phyloP scores from a whole-genome alignment of 2,888 invertebrate genomes.

The Erpobdella octoculata region DNA sequence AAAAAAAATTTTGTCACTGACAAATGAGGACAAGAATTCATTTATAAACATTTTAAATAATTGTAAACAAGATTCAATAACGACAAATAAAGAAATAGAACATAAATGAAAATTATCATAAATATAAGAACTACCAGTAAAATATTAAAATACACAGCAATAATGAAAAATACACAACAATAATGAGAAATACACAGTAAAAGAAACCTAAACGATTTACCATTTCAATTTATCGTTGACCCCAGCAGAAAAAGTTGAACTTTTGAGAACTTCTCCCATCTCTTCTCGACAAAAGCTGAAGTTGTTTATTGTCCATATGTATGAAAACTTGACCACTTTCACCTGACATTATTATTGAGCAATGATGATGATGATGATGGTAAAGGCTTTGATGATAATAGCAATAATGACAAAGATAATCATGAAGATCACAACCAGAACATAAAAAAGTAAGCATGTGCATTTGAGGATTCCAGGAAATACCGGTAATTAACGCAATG shows the following conservation, averaged over 20 bases:
- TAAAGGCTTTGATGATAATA: constrained; percentile 6
- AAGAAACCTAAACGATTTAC: constrained; percentile 53
- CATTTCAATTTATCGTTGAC: constrained; percentile 99
- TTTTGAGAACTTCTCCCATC: constrained; percentile 99
- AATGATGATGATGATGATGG: not conserved
- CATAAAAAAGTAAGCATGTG: no score
- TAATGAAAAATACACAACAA: not conserved
- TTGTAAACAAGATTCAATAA: not conserved
- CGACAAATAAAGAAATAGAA: not conserved
- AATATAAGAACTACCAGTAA: not conserved
- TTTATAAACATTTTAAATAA: no score
- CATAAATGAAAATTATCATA: not conserved
- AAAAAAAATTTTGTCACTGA: no score
- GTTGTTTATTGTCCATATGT: constrained; percentile 99
- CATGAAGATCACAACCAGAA: constrained; percentile 4
- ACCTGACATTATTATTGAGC: constrained; percentile 61
- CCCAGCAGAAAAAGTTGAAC: constrained; percentile 97
- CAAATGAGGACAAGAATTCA: no score
- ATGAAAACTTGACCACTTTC: constrained; percentile 99
- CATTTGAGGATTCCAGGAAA: no score
- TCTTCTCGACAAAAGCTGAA: constrained; percentile 99
- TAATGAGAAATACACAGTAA: not conserved
- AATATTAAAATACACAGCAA: not conserved
- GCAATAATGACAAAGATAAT: constrained; percentile 9
- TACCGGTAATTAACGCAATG: no score